Conservation (phyloP, 2,888 invertebrate genomes). For the Polyploca ridens region DNA sequence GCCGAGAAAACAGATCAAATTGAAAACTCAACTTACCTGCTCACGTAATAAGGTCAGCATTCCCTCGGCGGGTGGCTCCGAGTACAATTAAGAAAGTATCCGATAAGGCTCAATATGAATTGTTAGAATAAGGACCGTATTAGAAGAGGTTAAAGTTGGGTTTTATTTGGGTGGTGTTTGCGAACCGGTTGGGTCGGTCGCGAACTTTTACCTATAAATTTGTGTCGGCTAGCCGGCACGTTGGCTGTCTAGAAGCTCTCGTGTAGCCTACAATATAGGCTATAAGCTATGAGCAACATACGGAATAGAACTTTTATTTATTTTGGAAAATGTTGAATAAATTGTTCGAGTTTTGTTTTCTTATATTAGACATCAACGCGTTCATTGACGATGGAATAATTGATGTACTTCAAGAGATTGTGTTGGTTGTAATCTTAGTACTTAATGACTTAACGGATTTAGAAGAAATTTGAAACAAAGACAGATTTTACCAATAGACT, state of each 20-base stretch:
- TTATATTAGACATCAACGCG: slow-evolving; percentile 7
- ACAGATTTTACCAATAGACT: no score
- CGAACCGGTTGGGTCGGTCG: slow-evolving; percentile 79
- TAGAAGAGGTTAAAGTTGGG: slow-evolving; percentile 51
- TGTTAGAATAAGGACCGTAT: slow-evolving; percentile 61
- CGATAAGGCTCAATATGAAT: slow-evolving; percentile 60
- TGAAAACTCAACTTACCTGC: slow-evolving; percentile 61
- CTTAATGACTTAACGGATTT: no score
- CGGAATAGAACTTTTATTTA: slow-evolving; percentile 19
- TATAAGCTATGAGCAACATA: slow-evolving; percentile 42
- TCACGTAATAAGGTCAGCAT: slow-evolving; percentile 71
- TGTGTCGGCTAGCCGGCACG: slow-evolving; percentile 76
- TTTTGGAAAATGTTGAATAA: background rate
- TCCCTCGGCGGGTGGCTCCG: slow-evolving; percentile 61
- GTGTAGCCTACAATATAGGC: slow-evolving; percentile 50
- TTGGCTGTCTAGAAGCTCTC: slow-evolving; percentile 68
- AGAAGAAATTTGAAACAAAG: no score
- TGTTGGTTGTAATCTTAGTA: background rate
- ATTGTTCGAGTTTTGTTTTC: background rate
- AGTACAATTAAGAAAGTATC: slow-evolving; percentile 84
- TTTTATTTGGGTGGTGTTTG: slow-evolving; percentile 47
- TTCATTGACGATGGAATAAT: background rate
- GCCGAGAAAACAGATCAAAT: slow-evolving; percentile 68
- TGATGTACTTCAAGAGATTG: no score
- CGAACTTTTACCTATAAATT: slow-evolving; percentile 85